These are phyloP conservation scores for Helostoma temminkii DNA, from an alignment of 2,797 vertebrate species.

Conservation along the genomic window DNA sequence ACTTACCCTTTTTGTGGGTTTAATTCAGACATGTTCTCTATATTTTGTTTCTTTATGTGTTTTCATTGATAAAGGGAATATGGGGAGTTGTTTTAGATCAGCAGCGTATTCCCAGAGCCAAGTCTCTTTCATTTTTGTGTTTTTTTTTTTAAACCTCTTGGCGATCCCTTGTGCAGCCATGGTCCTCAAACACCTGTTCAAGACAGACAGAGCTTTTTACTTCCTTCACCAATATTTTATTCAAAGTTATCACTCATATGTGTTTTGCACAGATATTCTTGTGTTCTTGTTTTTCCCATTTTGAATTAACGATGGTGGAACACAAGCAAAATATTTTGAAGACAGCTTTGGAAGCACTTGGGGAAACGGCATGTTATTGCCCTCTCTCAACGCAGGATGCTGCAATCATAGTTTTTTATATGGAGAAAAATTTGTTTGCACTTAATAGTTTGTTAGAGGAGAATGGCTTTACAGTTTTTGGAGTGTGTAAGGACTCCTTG, in stretches of 20 bases:
- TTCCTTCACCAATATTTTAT: conserved; percentile 50
- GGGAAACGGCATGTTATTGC: conserved; percentile 81
- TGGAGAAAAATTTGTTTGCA: conserved; percentile 89
- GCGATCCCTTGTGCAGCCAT: conserved; percentile 42
- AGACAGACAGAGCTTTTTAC: conserved; percentile 36
- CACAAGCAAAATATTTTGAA: conserved; percentile 74
- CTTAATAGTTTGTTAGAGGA: conserved; percentile 92
- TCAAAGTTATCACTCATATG: conserved; percentile 61
- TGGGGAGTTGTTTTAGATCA: conserved; percentile 42
- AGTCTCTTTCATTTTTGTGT: conserved; percentile 27
- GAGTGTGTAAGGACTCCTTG: conserved; percentile 82
- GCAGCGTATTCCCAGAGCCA: conserved; percentile 38
- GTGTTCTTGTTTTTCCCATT: conserved; percentile 36
- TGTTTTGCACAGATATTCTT: conserved; percentile 89
- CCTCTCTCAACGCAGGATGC: conserved; percentile 91
- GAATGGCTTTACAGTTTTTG: conserved; percentile 87
- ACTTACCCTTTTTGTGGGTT: conserved; percentile 36
- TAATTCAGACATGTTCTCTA: conserved; percentile 31
- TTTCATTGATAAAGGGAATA: conserved; percentile 56
- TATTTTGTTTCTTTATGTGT: conserved; percentile 26
- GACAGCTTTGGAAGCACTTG: conserved; percentile 85
- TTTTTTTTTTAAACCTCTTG: conserved; percentile 37
- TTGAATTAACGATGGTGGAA: conserved; percentile 71
- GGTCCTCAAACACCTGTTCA: conserved; percentile 34
- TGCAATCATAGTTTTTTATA: conserved; percentile 88